Conservation (phyloP, 2,797 vertebrate species). For the Scleropages formosus region DNA sequence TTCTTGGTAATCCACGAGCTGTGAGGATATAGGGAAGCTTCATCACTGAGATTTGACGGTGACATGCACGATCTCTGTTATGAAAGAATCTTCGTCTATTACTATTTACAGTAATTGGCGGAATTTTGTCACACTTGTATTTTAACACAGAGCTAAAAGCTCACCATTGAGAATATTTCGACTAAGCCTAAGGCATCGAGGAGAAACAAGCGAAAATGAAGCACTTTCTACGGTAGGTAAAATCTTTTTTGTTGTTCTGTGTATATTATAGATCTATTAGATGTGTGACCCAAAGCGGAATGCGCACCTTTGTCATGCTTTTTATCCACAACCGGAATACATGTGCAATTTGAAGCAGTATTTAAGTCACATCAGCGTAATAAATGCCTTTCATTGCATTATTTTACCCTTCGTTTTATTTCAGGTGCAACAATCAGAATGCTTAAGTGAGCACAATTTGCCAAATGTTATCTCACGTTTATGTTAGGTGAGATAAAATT, state of each 20-base stretch:
- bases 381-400: too few relatives aligned
- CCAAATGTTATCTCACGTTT: too few relatives aligned
- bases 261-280: too few relatives aligned
- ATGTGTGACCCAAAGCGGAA: neutral
- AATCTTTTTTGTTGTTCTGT: neutral
- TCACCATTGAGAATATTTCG: constrained; percentile 24
- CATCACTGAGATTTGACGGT: neutral
- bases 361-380: too few relatives aligned
- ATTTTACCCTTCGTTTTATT: too few relatives aligned
- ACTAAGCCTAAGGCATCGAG: constrained; percentile 8
- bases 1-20: neutral
- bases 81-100: neutral
- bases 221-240: constrained; percentile 73
- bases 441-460: too few relatives aligned
- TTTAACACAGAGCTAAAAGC: constrained; percentile 32
- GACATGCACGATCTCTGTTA: neutral
- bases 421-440: too few relatives aligned
- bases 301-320: too few relatives aligned
- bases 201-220: constrained; percentile 61
- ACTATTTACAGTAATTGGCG: neutral
- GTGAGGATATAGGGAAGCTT: neutral
- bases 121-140: neutral
- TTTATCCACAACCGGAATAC: too few relatives aligned
- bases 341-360: too few relatives aligned
- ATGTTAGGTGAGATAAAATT: too few relatives aligned